These are phyloP conservation scores for Oriolus oriolus DNA, from an alignment of 2,113 vertebrate genomes.

Conservation along the genomic window DNA sequence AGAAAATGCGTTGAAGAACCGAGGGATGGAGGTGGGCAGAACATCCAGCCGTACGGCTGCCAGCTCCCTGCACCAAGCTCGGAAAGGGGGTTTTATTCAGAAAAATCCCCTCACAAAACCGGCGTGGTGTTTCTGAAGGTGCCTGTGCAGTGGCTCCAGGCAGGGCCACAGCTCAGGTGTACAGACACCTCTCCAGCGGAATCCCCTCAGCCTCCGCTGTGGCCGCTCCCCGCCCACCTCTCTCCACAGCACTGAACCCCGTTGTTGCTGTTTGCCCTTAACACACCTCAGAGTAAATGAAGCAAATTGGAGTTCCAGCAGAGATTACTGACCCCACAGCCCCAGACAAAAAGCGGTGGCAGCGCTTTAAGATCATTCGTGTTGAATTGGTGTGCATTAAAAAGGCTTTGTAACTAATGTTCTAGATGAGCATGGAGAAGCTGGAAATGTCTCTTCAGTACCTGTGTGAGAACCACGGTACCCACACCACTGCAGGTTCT, in stretches of 20 bases:
- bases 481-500: neutral
- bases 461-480: neutral
- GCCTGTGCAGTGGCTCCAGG: fast-evolving
- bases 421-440: neutral
- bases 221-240: fast-evolving
- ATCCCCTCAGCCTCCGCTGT: neutral
- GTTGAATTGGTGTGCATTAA: neutral
- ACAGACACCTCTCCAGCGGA: fast-evolving
- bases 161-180: neutral
- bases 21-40: neutral
- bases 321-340: neutral
- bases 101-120: neutral
- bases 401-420: neutral
- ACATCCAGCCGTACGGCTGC: neutral
- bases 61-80: neutral
- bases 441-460: neutral
- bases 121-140: fast-evolving
- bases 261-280: neutral
- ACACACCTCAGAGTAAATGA: neutral
- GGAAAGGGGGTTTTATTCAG: neutral
- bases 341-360: neutral
- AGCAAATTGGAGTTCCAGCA: neutral
- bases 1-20: neutral
- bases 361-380: neutral
- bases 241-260: too few species aligned